These are phyloP conservation scores for Grantiella picta DNA, from an alignment of 2,113 vertebrate species.

Conservation along the genomic window DNA sequence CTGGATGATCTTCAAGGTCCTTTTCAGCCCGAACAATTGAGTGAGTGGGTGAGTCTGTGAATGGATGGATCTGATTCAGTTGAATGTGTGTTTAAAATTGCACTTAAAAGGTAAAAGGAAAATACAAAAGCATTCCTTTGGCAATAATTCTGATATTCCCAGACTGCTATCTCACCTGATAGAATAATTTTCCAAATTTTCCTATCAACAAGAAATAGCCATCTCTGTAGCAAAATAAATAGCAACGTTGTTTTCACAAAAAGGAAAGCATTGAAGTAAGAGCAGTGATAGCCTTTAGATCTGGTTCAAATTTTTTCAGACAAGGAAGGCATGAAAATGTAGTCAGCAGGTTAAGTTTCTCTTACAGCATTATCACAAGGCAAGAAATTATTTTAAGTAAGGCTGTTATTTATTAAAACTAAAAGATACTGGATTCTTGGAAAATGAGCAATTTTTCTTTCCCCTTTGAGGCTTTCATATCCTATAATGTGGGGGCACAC, in stretches of 20 bases:
- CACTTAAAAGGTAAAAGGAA: not conserved
- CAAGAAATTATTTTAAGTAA: not conserved
- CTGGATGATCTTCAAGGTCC: not conserved
- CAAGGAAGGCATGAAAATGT: not conserved
- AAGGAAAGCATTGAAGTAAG: not conserved
- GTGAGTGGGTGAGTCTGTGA: not conserved
- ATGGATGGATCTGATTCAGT: not conserved
- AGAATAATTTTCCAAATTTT: not conserved
- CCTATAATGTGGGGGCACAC: not conserved
- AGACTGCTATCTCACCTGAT: not conserved
- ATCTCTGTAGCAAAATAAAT: not conserved
- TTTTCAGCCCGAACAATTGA: not conserved
- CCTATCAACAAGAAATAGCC: not conserved
- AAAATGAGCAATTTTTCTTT: not conserved
- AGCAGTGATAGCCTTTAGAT: not conserved
- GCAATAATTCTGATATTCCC: not conserved
- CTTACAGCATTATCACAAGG: not conserved
- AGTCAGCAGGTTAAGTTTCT: not conserved
- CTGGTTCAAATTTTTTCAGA: not conserved
- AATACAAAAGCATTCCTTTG: not conserved
- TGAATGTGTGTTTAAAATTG: not conserved
- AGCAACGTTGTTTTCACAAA: not conserved
- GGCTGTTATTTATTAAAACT: not conserved
- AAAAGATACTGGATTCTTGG: not conserved
- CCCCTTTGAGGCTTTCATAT: not conserved